Percentiles rank a stretch among this genome's conserved stretches.
Conservation (phyloP, 1,140 invertebrate species). For the Pemphigus obesinymphae region DNA sequence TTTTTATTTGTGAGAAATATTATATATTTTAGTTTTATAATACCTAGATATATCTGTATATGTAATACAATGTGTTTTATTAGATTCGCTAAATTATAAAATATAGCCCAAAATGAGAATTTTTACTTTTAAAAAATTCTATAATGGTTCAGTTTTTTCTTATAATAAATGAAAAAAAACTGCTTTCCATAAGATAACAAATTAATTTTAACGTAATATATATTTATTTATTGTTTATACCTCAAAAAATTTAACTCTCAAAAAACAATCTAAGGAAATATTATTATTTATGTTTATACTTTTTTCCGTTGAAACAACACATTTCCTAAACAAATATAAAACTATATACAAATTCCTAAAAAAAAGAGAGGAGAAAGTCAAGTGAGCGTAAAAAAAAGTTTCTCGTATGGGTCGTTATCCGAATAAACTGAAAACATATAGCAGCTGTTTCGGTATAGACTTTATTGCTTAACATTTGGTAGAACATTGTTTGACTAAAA, state of each 20-base stretch:
- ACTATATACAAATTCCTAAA: not conserved
- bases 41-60: too few species aligned
- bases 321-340: not conserved
- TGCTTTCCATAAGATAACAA: not conserved
- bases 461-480: not conserved
- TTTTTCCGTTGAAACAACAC: not conserved
- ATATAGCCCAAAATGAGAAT: too few species aligned
- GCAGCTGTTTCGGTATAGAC: conserved; percentile 4
- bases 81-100: too few species aligned
- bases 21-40: too few species aligned
- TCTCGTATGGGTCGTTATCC: not conserved
- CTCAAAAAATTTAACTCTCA: not conserved
- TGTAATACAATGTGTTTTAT: too few species aligned
- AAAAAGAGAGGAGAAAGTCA: not conserved
- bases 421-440: not conserved
- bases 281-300: not conserved
- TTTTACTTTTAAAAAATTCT: too few species aligned
- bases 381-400: conserved; percentile 1
- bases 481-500: not conserved
- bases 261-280: not conserved
- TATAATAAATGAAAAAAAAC: too few species aligned
- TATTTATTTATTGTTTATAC: not conserved
- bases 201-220: not conserved
- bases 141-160: too few species aligned
- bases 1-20: too few species aligned